Percentiles rank a stretch among this genome's conserved stretches.
phyloP scores from a whole-genome alignment of 1,140 invertebrate genomes.

The Brachionus plicatilis region DNA sequence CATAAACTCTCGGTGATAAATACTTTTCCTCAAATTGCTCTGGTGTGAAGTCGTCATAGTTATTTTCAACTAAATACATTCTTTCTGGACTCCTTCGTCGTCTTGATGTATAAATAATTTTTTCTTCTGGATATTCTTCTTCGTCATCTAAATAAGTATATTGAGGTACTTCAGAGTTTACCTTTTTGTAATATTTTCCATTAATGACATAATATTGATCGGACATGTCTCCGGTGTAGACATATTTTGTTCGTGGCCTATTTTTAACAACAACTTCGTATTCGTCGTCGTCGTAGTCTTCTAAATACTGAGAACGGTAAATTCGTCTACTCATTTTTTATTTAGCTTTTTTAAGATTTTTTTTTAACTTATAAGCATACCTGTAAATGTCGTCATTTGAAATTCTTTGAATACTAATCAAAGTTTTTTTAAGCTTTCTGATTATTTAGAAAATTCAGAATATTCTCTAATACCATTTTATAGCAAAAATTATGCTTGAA shows the following conservation, averaged over 20 bases:
- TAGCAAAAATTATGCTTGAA: background rate
- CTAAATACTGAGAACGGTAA: background rate
- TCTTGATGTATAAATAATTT: background rate
- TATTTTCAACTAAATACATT: background rate
- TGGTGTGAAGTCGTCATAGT: background rate
- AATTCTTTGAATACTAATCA: background rate
- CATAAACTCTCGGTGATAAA: background rate
- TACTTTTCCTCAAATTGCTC: background rate
- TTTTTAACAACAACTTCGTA: background rate
- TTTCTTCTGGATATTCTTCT: background rate
- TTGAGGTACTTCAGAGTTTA: background rate
- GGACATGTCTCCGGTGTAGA: background rate
- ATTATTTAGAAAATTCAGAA: background rate
- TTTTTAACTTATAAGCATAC: background rate
- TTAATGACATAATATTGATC: conserved; percentile 8
- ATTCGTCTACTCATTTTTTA: background rate
- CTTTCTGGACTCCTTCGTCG: background rate
- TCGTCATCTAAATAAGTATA: background rate
- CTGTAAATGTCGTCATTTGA: background rate
- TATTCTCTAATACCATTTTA: background rate
- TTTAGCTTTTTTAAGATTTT: background rate
- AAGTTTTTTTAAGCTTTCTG: background rate
- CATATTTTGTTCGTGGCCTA: background rate
- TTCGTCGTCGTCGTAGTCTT: background rate
- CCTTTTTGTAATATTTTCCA: conserved; percentile 5